A percentile compares a stretch with the other conserved stretches of the same genome.
Evolutionary conservation across 2,888 invertebrate genomes (phyloP).

Genomic region (Vesta saturnalis): DNA sequence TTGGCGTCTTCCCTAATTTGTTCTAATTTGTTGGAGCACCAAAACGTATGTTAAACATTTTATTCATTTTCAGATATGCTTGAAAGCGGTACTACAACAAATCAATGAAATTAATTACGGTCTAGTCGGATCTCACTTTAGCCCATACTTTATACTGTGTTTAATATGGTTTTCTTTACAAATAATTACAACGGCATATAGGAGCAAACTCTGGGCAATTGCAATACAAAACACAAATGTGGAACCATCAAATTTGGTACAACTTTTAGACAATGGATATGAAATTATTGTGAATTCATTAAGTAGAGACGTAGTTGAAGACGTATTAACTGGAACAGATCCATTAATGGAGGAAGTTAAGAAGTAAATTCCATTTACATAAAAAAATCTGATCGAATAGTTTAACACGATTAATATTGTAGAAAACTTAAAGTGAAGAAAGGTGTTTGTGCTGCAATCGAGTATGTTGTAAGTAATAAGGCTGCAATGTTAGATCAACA

Average conservation of each 20-base stretch:
- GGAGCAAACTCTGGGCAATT: conserved; percentile 46
- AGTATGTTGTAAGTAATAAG: conserved; percentile 33
- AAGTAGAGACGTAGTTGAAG: conserved; percentile 18
- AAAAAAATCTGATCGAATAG: too few relatives aligned
- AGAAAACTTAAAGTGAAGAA: background rate
- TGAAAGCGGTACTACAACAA: conserved; percentile 44
- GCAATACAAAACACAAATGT: conserved; percentile 41
- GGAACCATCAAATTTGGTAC: conserved; percentile 41
- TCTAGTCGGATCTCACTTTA: background rate
- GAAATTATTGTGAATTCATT: conserved; percentile 36
- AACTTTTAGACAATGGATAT: conserved; percentile 42
- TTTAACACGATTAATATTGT: too few relatives aligned
- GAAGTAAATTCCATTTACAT: too few relatives aligned
- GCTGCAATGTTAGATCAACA: conserved; percentile 43
- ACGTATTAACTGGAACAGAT: conserved; percentile 28
- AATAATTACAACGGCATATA: conserved; percentile 45
- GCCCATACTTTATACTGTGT: conserved; percentile 32
- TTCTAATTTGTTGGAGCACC: too few relatives aligned
- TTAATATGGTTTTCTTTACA: conserved; percentile 41
- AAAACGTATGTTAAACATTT: too few relatives aligned
- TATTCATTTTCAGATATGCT: conserved; percentile 40
- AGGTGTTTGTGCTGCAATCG: conserved; percentile 30
- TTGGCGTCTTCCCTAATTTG: too few relatives aligned
- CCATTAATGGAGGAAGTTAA: conserved; percentile 28
- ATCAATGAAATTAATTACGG: conserved; percentile 16